phyloP scores from a whole-genome alignment of 1,140 invertebrate species.

The Drosophila pseudoananassae region DNA sequence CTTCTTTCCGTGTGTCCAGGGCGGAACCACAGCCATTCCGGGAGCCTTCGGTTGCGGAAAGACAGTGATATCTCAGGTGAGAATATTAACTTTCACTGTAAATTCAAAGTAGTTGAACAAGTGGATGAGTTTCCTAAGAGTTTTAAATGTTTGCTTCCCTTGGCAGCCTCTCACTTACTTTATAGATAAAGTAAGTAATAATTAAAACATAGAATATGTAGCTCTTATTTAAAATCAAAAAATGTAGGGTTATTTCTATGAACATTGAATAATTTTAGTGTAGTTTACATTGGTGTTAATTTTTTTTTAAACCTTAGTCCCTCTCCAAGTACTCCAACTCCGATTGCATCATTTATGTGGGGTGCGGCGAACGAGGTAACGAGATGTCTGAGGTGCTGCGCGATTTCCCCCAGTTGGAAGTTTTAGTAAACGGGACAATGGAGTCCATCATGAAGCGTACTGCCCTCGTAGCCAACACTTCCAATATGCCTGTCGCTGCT shows the following conservation, averaged over 20 bases:
- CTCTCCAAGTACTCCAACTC: constrained; percentile 99
- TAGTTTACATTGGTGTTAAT: neutral
- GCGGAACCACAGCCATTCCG: constrained; percentile 99
- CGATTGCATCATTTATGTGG: constrained; percentile 99
- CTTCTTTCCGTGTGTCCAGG: constrained; percentile 99
- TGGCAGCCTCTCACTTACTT: too few relatives aligned
- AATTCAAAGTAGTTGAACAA: too few relatives aligned
- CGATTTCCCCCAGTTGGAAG: constrained; percentile 98
- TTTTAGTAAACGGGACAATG: constrained; percentile 97
- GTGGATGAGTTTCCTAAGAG: too few relatives aligned
- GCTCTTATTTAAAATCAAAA: too few relatives aligned
- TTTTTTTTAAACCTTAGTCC: constrained; percentile 85
- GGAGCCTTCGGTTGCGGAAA: constrained; percentile 92
- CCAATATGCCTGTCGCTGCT: constrained; percentile 99
- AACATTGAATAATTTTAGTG: too few relatives aligned
- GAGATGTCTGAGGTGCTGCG: constrained; percentile 96
- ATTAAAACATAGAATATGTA: too few relatives aligned
- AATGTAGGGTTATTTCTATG: too few relatives aligned
- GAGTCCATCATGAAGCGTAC: constrained; percentile 99
- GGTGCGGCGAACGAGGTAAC: constrained; percentile 98
- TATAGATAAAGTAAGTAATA: too few relatives aligned
- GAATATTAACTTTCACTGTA: constrained; percentile 75
- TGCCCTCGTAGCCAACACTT: constrained; percentile 99
- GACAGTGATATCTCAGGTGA: constrained; percentile 87
- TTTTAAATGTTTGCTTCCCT: too few relatives aligned